A percentile compares a stretch with the other conserved stretches of the same genome.
phyloP scores from a whole-genome alignment of 2,888 invertebrate species.

The Dysmachus trigonus region DNA sequence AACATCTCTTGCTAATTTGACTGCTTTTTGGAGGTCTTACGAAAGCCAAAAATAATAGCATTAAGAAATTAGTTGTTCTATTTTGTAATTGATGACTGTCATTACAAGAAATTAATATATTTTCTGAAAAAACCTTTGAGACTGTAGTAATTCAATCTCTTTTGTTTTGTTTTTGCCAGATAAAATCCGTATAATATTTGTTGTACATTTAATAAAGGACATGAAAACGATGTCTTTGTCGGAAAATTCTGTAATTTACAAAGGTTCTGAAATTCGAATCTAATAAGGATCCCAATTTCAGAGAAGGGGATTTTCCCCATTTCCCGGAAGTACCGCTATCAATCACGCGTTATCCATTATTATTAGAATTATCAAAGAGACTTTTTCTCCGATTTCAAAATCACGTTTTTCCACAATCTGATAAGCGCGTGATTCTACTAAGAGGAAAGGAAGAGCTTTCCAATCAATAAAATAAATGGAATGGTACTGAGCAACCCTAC shows the following conservation, averaged over 20 bases:
- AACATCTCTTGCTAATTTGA: too few species aligned
- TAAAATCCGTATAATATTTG: not conserved
- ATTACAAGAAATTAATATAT: too few species aligned
- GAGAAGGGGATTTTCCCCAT: not conserved
- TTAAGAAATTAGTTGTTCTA: too few species aligned
- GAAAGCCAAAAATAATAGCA: too few species aligned
- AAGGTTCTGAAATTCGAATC: not conserved
- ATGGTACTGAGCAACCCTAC: not conserved
- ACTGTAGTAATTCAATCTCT: too few species aligned
- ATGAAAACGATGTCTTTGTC: not conserved
- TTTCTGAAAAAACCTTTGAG: too few species aligned
- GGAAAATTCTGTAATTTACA: not conserved
- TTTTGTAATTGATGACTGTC: too few species aligned
- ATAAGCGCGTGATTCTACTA: not conserved
- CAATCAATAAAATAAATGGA: not conserved
- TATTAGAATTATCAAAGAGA: not conserved
- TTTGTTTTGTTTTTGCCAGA: not conserved
- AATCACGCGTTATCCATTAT: not conserved
- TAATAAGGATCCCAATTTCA: not conserved
- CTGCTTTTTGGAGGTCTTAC: too few species aligned
- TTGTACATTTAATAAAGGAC: not conserved
- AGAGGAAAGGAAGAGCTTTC: not conserved
- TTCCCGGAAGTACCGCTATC: not conserved
- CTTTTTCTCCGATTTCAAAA: not conserved
- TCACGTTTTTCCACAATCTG: not conserved